phyloP scores from a whole-genome alignment of 2,113 vertebrate species.

The Hymenochirus boettgeri region DNA sequence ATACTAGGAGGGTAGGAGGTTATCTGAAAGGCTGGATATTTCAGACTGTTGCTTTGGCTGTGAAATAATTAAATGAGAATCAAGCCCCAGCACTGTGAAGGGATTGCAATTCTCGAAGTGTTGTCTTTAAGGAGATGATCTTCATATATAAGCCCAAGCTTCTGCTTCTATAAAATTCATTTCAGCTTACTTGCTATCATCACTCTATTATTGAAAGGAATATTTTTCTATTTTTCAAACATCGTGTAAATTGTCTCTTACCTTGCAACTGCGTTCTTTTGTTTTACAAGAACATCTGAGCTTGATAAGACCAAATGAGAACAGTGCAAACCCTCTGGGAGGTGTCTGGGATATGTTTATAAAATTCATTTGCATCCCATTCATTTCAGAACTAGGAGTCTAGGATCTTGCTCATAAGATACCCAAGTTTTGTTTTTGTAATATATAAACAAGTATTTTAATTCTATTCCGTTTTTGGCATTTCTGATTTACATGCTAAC shows the following conservation, averaged over 20 bases:
- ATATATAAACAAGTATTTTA: too few relatives aligned
- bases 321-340: constrained; percentile 21
- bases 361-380: constrained; percentile 12
- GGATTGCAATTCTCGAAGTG: constrained; percentile 35
- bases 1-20: constrained; percentile 28
- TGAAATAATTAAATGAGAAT: constrained; percentile 39
- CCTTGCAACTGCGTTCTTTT: constrained; percentile 23
- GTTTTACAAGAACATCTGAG: constrained; percentile 14
- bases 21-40: constrained; percentile 9
- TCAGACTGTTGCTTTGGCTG: constrained; percentile 36
- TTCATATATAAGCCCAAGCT: constrained; percentile 33
- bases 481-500: too few relatives aligned
- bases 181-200: constrained; percentile 32
- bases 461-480: too few relatives aligned
- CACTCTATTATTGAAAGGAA: constrained; percentile 22
- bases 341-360: neutral
- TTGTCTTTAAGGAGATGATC: constrained; percentile 38
- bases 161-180: constrained; percentile 29
- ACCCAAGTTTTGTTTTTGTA: too few relatives aligned
- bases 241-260: constrained; percentile 35
- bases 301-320: constrained; percentile 28
- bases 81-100: constrained; percentile 27
- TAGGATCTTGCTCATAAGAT: too few relatives aligned
- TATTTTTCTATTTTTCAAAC: constrained; percentile 18
- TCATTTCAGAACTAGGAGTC: constrained; percentile 6